Conservation (phyloP, 2,888 invertebrate genomes). For the Lampropteryx suffumata region DNA sequence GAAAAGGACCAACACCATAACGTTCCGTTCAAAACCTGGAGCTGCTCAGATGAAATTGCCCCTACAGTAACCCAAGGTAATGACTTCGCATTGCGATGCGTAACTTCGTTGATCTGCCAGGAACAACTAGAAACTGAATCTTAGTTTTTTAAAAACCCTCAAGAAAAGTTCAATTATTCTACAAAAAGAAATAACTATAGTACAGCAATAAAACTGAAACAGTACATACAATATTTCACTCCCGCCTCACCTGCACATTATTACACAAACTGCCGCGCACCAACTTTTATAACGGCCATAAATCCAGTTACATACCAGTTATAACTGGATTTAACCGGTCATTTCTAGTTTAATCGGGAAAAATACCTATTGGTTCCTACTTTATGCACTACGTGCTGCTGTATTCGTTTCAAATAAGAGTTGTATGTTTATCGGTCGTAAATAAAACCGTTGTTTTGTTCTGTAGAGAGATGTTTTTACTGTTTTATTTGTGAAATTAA, state of each 20-base stretch:
- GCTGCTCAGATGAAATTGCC: too few relatives aligned
- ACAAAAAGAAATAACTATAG: too few relatives aligned
- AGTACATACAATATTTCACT: conserved; percentile 5
- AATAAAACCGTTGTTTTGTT: conserved; percentile 42
- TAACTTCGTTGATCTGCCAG: too few relatives aligned
- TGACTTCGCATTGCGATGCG: too few relatives aligned
- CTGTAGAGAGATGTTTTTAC: too few relatives aligned
- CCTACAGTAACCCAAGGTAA: too few relatives aligned
- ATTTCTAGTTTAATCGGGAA: conserved; percentile 42
- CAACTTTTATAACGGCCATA: conserved; percentile 68
- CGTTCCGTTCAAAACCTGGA: too few relatives aligned
- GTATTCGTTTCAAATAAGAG: conserved; percentile 55
- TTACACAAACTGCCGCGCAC: conserved; percentile 56
- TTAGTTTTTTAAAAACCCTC: too few relatives aligned
- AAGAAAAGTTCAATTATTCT: too few relatives aligned
- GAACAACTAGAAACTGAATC: too few relatives aligned
- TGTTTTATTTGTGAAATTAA: too few relatives aligned
- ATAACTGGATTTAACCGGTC: conserved; percentile 47
- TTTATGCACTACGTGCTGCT: conserved; percentile 45
- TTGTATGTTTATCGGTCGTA: conserved; percentile 59
- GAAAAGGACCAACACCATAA: too few relatives aligned
- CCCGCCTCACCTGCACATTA: conserved; percentile 54
- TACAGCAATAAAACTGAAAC: conserved; percentile 1
- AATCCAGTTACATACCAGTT: conserved; percentile 50
- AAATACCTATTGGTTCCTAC: conserved; percentile 37